Percentiles rank a stretch among this genome's conserved stretches.
Evolutionary conservation across 2,113 vertebrate genomes (phyloP).

Genomic region (Laticauda laticaudata): DNA sequence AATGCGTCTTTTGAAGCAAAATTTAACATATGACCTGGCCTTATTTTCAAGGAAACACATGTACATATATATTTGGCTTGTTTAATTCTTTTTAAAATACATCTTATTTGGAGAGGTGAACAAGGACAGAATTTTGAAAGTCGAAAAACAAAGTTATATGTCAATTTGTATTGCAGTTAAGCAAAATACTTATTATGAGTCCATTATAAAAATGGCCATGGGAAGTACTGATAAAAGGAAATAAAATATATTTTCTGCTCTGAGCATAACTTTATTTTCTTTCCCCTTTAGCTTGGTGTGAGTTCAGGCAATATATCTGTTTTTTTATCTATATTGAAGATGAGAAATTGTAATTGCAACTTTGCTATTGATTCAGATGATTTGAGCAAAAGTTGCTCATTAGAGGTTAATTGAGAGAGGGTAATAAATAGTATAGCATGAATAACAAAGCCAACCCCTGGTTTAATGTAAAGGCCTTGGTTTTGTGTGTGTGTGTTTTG

Average conservation of each 20-base stretch:
- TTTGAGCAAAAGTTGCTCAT: background rate
- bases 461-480: constrained; percentile 11
- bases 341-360: background rate
- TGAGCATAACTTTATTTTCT: background rate
- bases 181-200: background rate
- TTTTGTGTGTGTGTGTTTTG: background rate
- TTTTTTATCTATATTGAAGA: background rate
- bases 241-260: background rate
- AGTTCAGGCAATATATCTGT: background rate
- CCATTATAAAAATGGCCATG: background rate
- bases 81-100: background rate
- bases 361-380: background rate
- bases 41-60: no score
- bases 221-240: background rate
- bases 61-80: background rate
- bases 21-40: no score
- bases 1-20: no score
- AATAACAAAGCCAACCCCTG: background rate
- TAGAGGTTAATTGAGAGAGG: background rate
- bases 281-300: background rate
- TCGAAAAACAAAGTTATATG: background rate
- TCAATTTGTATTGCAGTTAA: background rate
- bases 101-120: background rate
- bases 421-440: background rate
- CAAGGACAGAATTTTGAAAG: background rate